phyloP scores from a whole-genome alignment of 2,113 vertebrate genomes.

The Anarrhichthys ocellatus region DNA sequence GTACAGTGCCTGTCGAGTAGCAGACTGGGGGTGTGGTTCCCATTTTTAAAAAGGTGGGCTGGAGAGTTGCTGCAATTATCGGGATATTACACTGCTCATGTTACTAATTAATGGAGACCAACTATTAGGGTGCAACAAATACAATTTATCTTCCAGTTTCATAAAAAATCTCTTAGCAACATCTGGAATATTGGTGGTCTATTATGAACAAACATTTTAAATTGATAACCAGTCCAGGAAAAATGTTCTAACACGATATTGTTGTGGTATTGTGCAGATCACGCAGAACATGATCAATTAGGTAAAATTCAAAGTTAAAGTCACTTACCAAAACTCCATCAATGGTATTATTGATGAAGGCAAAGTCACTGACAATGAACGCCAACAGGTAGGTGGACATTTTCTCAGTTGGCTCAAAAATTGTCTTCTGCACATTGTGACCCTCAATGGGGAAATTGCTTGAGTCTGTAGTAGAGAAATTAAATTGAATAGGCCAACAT shows the following conservation, averaged over 20 bases:
- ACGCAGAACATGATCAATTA: not conserved
- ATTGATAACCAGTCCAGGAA: too few relatives aligned
- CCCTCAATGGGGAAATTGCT: accelerated
- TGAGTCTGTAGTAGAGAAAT: constrained; percentile 56
- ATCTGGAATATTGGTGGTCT: not conserved
- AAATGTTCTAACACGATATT: not conserved
- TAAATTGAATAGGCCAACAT: not conserved
- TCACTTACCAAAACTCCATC: constrained; percentile 72
- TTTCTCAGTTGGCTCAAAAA: constrained; percentile 81
- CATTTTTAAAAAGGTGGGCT: too few relatives aligned
- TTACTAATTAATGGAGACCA: not conserved
- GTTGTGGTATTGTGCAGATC: not conserved
- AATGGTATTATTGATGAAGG: accelerated
- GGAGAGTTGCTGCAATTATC: too few relatives aligned
- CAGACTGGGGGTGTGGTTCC: not conserved
- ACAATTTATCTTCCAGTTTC: too few relatives aligned
- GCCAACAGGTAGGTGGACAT: constrained; percentile 97
- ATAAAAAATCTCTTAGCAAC: not conserved
- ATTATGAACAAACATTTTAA: too few relatives aligned
- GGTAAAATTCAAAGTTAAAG: not conserved
- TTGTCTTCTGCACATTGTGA: not conserved
- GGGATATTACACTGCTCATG: too few relatives aligned
- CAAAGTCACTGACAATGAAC: constrained; percentile 90
- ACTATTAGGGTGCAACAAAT: not conserved
- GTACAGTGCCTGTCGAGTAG: not conserved